Percentiles rank a stretch among this genome's conserved stretches.
These are phyloP conservation scores for Cacoxenus indagator DNA, from an alignment of 2,888 invertebrate genomes.

Conservation along the genomic window DNA sequence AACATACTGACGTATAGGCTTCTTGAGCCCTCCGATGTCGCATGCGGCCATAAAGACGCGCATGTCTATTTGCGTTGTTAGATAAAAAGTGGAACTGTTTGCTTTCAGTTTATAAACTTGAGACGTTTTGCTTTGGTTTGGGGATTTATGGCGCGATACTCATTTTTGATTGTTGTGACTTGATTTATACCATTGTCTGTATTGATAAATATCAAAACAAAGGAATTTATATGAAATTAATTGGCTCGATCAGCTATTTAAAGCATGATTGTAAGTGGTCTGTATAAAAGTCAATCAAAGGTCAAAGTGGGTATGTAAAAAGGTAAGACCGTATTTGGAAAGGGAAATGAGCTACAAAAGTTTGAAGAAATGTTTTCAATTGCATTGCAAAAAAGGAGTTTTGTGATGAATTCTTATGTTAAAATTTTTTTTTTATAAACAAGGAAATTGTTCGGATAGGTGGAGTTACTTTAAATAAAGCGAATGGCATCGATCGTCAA, in stretches of 20 bases:
- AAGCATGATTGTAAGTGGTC: neutral
- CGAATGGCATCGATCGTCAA: no score
- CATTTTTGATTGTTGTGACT: constrained; percentile 11
- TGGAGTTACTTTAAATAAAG: no score
- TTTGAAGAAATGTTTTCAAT: no score
- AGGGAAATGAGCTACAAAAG: no score
- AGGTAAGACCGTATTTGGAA: no score
- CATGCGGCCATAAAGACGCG: neutral
- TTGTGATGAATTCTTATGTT: no score
- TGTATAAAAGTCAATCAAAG: neutral
- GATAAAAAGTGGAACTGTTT: neutral
- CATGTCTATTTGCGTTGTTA: neutral
- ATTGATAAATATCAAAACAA: neutral
- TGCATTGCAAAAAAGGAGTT: no score
- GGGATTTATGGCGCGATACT: neutral
- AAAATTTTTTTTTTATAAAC: no score
- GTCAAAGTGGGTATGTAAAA: neutral
- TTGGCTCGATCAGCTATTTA: neutral
- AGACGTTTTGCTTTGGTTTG: neutral
- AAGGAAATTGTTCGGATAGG: no score
- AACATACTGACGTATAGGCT: no score
- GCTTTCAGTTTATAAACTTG: neutral
- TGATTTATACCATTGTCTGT: neutral
- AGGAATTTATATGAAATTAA: neutral
- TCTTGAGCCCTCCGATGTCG: no score